A percentile compares a stretch with the other conserved stretches of the same genome.
These are phyloP conservation scores for Melanostoma mellinum DNA, from an alignment of 2,888 invertebrate genomes.

Conservation along the genomic window DNA sequence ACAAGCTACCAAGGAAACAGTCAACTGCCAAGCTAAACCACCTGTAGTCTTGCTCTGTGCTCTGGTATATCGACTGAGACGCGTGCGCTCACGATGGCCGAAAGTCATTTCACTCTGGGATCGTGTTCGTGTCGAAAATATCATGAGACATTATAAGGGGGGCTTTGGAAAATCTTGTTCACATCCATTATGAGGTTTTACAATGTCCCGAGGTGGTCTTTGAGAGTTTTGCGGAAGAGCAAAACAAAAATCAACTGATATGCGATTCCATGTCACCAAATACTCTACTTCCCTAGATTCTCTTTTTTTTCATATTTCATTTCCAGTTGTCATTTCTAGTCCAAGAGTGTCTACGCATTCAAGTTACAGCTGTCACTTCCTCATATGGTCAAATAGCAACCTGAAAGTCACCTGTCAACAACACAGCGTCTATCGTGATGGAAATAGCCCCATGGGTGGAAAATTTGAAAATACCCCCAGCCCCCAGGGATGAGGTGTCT, in stretches of 20 bases:
- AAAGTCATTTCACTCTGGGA: slow-evolving; percentile 31
- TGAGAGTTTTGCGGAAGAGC: background rate
- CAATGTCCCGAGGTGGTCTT: slow-evolving; percentile 36
- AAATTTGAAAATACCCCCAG: slow-evolving; percentile 14
- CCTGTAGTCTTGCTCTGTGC: slow-evolving; percentile 39
- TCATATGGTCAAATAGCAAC: slow-evolving; percentile 38
- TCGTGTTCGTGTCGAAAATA: slow-evolving; percentile 21
- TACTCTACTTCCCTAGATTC: slow-evolving; percentile 46
- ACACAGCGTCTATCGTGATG: background rate
- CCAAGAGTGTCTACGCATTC: slow-evolving; percentile 3
- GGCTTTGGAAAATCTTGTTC: slow-evolving; percentile 14
- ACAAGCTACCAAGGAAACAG: slow-evolving; percentile 28
- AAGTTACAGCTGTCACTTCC: slow-evolving; percentile 52
- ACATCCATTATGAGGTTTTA: slow-evolving; percentile 14
- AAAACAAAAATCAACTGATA: slow-evolving; percentile 7
- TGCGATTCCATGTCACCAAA: slow-evolving; percentile 38
- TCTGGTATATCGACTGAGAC: slow-evolving; percentile 13
- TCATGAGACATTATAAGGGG: slow-evolving; percentile 11
- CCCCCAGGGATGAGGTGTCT: background rate
- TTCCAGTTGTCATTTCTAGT: slow-evolving; percentile 35
- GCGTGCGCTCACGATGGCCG: slow-evolving; percentile 39
- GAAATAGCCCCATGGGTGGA: slow-evolving; percentile 38
- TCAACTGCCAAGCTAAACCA: slow-evolving; percentile 36
- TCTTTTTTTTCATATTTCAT: background rate
- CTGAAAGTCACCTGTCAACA: slow-evolving; percentile 39